A percentile compares a stretch with the other conserved stretches of the same genome.
Evolutionary conservation across 2,888 invertebrate species (phyloP).

Genomic region (Cantharis flavilabris): DNA sequence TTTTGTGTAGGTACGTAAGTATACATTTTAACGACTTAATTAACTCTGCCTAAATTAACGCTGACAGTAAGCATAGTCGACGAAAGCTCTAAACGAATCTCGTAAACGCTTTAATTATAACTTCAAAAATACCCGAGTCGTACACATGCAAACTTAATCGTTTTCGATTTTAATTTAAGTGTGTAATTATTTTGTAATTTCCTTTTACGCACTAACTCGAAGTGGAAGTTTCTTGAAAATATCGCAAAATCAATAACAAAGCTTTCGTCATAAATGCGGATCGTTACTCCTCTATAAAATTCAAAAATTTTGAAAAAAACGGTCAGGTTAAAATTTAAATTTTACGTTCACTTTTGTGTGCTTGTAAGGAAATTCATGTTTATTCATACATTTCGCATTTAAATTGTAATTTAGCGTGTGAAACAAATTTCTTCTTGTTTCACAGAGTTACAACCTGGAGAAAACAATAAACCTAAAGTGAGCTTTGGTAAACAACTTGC

Average conservation of each 20-base stretch:
- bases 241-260: neutral
- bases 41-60: neutral
- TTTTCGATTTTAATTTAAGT: neutral
- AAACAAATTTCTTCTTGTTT: neutral
- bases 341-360: neutral
- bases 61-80: neutral
- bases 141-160: neutral
- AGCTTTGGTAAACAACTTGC: neutral
- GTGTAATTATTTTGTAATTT: neutral
- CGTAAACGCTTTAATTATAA: slow-evolving; percentile 3
- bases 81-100: neutral
- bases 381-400: neutral
- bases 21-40: neutral
- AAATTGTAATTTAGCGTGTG: neutral
- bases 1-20: neutral
- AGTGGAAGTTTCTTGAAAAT: neutral
- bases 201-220: neutral
- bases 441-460: neutral
- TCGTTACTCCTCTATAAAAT: no score
- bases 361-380: neutral
- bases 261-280: no score
- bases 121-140: neutral
- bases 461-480: neutral
- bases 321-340: neutral
- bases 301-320: no score